Percentiles rank a stretch among this genome's conserved stretches.
phyloP scores from a whole-genome alignment of 64 coral and sea anemone genomes.

The Orbicella faveolata region DNA sequence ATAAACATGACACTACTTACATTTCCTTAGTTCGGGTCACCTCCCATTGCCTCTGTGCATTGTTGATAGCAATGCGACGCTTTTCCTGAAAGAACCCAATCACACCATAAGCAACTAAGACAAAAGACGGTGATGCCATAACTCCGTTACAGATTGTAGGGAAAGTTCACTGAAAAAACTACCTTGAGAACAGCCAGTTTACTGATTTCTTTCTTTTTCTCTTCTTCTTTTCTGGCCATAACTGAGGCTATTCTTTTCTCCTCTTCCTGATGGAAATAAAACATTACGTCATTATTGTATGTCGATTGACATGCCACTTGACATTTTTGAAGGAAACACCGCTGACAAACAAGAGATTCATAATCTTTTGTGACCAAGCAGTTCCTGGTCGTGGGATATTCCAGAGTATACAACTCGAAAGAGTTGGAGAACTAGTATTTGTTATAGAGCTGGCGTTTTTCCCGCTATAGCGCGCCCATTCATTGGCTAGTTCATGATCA shows the following conservation, averaged over 20 bases:
- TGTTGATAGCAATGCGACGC: slow-evolving; percentile 91
- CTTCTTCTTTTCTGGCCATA: slow-evolving; percentile 86
- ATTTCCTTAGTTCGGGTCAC: slow-evolving; percentile 44
- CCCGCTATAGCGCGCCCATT: no score
- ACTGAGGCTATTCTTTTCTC: slow-evolving; percentile 85
- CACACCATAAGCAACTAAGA: neutral
- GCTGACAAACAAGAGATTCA: no score
- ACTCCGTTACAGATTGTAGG: neutral
- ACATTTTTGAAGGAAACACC: no score
- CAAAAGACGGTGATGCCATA: neutral
- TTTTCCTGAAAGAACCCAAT: slow-evolving; percentile 67
- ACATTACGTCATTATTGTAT: neutral
- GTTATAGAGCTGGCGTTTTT: no score
- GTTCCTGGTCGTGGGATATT: no score
- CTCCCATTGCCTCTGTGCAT: slow-evolving; percentile 95
- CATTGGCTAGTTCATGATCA: no score
- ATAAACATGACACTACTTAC: neutral
- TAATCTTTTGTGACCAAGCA: no score
- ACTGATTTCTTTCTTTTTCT: slow-evolving; percentile 85
- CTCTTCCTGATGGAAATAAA: slow-evolving; percentile 65
- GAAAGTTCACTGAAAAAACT: neutral
- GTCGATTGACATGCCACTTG: neutral
- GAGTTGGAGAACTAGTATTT: no score
- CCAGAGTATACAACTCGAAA: no score
- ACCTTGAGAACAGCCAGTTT: slow-evolving; percentile 90